phyloP scores from a whole-genome alignment of 2,888 invertebrate genomes.

The Netelia virgata region DNA sequence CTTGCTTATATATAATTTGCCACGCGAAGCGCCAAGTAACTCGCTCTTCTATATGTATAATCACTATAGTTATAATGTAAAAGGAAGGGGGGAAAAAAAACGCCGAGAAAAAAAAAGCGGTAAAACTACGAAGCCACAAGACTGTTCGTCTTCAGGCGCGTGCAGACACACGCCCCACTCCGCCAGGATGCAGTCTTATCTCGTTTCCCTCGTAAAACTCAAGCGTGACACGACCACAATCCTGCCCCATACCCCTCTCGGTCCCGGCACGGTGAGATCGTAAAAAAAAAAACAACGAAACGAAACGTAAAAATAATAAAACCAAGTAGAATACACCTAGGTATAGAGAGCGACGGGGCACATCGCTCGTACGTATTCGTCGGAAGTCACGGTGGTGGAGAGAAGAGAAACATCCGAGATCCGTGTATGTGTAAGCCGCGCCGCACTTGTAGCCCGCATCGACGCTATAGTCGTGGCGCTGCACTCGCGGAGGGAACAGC shows the following conservation, averaged over 20 bases:
- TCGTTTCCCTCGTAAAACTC: slow-evolving; percentile 70
- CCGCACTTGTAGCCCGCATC: not conserved
- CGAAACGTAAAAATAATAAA: slow-evolving; percentile 23
- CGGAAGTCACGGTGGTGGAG: slow-evolving; percentile 8
- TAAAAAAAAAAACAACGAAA: slow-evolving; percentile 47
- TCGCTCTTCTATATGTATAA: too few relatives aligned
- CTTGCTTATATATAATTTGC: too few relatives aligned
- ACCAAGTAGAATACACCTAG: not conserved
- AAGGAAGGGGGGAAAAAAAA: not conserved
- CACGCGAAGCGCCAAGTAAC: too few relatives aligned
- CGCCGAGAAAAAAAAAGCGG: not conserved
- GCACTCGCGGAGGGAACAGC: not conserved
- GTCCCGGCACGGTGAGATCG: slow-evolving; percentile 54
- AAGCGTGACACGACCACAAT: slow-evolving; percentile 69
- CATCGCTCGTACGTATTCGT: slow-evolving; percentile 31
- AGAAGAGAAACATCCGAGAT: slow-evolving; percentile 29
- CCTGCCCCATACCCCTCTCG: slow-evolving; percentile 63
- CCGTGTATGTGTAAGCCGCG: not conserved
- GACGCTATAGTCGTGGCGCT: not conserved
- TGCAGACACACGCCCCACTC: slow-evolving; percentile 52
- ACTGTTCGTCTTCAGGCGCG: slow-evolving; percentile 50
- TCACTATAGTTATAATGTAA: not conserved
- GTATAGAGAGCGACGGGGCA: slow-evolving; percentile 11
- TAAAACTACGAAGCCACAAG: slow-evolving; percentile 18
- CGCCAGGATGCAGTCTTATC: slow-evolving; percentile 67